phyloP scores from a whole-genome alignment of 2,113 vertebrate species.

The Serinus canaria region DNA sequence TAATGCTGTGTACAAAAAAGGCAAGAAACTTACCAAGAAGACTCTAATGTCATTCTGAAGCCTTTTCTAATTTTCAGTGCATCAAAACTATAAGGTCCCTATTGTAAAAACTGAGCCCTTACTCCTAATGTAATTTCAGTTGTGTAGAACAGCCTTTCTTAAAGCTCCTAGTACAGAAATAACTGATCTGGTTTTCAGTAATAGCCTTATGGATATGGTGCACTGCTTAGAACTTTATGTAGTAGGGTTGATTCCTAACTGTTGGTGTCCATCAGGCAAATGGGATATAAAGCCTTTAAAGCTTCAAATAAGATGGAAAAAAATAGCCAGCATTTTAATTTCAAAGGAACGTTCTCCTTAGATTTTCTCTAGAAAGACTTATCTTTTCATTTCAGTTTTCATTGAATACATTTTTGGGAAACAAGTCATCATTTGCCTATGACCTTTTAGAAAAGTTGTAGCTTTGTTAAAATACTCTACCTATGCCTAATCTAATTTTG shows the following conservation, averaged over 20 bases:
- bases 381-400: conserved; percentile 59
- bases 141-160: conserved; percentile 33
- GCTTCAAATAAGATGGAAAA: conserved; percentile 21
- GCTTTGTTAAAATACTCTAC: conserved; percentile 78
- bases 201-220: conserved; percentile 64
- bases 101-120: conserved; percentile 54
- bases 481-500: conserved; percentile 74
- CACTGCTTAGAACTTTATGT: conserved; percentile 60
- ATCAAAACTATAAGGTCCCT: not conserved
- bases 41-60: not conserved
- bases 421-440: conserved; percentile 62
- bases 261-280: conserved; percentile 57
- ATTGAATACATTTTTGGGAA: conserved; percentile 49
- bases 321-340: conserved; percentile 59
- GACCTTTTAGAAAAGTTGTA: conserved; percentile 69
- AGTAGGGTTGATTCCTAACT: conserved; percentile 50
- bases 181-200: conserved; percentile 24
- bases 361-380: not conserved
- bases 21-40: conserved; percentile 2
- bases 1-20: not conserved
- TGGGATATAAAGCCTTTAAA: conserved; percentile 37
- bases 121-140: conserved; percentile 16
- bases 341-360: conserved; percentile 1
- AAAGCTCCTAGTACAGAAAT: conserved; percentile 42
- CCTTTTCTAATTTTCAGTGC: conserved; percentile 30